Evolutionary conservation across 2,888 invertebrate species (phyloP).

Genomic region (Drosophila nigritarsus): DNA sequence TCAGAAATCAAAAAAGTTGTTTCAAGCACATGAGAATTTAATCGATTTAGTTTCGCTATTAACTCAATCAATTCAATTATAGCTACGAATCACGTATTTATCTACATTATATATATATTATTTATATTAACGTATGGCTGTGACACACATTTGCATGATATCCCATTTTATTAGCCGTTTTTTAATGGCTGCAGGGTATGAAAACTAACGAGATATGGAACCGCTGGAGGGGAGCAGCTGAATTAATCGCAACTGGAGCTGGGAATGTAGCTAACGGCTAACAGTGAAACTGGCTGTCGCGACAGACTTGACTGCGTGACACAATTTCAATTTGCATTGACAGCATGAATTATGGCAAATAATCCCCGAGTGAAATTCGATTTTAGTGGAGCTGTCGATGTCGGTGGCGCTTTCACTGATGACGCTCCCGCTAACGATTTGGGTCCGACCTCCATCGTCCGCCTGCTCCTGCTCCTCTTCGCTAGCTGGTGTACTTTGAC

Average conservation of each 20-base stretch:
- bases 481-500: constrained; percentile 1
- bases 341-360: constrained; percentile 80
- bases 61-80: not conserved
- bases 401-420: constrained; percentile 4
- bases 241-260: constrained; percentile 10
- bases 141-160: not conserved
- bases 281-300: constrained; percentile 15
- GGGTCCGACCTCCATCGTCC: constrained; percentile 11
- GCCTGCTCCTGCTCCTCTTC: not conserved
- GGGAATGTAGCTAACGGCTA: not conserved
- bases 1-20: not conserved
- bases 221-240: constrained; percentile 24
- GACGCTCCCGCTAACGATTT: constrained; percentile 30
- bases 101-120: not conserved
- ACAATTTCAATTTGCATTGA: constrained; percentile 81
- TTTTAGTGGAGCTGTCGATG: constrained; percentile 58
- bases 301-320: constrained; percentile 71
- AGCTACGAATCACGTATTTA: too few relatives aligned
- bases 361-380: constrained; percentile 73
- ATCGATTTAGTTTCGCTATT: not conserved
- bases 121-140: not conserved
- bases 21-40: not conserved
- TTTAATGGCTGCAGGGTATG: constrained; percentile 6
- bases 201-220: constrained; percentile 61
- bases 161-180: not conserved